Base-by-base conservation (phyloP, 1,140 invertebrate species). In the Heliconius hewitsoni region DNA sequence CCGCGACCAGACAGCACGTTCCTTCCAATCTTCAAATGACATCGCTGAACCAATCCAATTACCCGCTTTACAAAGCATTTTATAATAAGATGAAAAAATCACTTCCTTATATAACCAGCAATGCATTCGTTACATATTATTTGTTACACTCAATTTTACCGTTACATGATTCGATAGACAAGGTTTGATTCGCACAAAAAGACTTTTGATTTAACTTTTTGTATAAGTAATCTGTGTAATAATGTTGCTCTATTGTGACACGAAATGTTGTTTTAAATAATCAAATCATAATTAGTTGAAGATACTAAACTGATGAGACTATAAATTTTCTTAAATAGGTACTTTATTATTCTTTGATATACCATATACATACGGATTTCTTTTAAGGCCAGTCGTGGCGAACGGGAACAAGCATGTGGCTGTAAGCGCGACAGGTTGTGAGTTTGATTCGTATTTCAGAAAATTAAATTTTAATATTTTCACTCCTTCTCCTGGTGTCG, bases 1-100 rank as follows among this genome's bases (percentile, higher is more conserved):
- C 91, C 82, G 87, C 76, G 83, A 84, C 87, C 85, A 94, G 92
- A 94, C 92, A 66, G 60, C 60, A 66, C 60, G 60, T 66, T 66
- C 27, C 13, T 13, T 37, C 23, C 60, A 42, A 60, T 73, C 19
- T 80, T 39, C 19, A 66, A 46, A 27, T 72, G 6, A 71, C 52
- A 71, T 76, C 42, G 37, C 11, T 66, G 60, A 30, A 23, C n/a
- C 27, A 66, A 66, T 5, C 60, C 13, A 66, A 9, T 5, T 27
- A 30, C 1, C 27, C n/a, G 6, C 9, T 4, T 42, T 78, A 39
- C 52, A 78, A 42, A 57, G 76, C 52, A 4, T 42, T 78, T 57
- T 73, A 18, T 30, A 23, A 55, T 19, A 42, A 16, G 5, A 19
- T 70, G 23, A 23, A 23, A 8, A 23, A 8, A 50, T 19, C 19